phyloP scores from a whole-genome alignment of 2,888 invertebrate genomes.

The Troglohyphantes excavatus region DNA sequence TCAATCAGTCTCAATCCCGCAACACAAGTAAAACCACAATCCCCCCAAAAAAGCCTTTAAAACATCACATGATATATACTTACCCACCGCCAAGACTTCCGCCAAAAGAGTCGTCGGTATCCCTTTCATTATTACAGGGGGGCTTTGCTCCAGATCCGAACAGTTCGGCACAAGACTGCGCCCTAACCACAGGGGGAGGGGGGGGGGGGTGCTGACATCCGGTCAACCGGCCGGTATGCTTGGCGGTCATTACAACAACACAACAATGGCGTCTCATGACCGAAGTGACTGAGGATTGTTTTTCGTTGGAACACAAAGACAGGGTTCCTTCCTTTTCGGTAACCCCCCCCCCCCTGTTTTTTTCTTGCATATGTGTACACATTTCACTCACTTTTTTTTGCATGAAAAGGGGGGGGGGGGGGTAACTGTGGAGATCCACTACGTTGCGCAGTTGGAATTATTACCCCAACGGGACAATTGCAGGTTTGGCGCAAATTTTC shows the following conservation, averaged over 20 bases:
- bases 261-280: slow-evolving; percentile 16
- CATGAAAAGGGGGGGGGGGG: slow-evolving; percentile 11
- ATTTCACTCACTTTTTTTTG: slow-evolving; percentile 27
- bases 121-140: slow-evolving; percentile 31
- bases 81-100: slow-evolving; percentile 13
- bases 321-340: background rate
- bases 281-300: slow-evolving; percentile 37
- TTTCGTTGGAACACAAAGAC: slow-evolving; percentile 40
- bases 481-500: slow-evolving; percentile 59
- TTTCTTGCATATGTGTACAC: slow-evolving; percentile 25
- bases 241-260: slow-evolving; percentile 51
- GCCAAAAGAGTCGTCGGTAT: slow-evolving; percentile 3
- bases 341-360: background rate
- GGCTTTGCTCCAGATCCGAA: slow-evolving; percentile 15
- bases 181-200: slow-evolving; percentile 34
- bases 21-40: slow-evolving; percentile 15
- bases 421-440: no score
- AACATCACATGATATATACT: slow-evolving; percentile 15
- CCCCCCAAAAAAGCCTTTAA: background rate
- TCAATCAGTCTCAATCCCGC: background rate
- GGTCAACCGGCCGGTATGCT: no score
- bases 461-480: slow-evolving; percentile 58
- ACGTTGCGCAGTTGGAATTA: slow-evolving; percentile 52
- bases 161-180: slow-evolving; percentile 27
- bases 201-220: slow-evolving; percentile 46